Base-by-base conservation (phyloP, 2,888 invertebrate genomes). In the Plutella xylostella region DNA sequence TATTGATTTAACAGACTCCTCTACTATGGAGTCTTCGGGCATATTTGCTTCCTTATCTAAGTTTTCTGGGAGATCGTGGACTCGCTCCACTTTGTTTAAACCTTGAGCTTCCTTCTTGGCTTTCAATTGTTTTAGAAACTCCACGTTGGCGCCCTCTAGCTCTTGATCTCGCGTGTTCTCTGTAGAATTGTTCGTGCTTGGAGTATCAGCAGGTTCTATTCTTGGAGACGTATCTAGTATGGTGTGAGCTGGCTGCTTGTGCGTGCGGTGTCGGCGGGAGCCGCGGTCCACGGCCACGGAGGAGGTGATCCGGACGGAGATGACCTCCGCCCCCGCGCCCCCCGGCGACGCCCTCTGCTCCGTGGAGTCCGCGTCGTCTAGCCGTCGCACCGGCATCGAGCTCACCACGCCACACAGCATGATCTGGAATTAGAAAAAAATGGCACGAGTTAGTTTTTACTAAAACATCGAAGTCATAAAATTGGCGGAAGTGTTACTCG, bases 221-320 rank as follows among this genome's bases (percentile, higher is more conserved):
- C n/a, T n/a, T n/a, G n/a, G n/a, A n/a, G n/a, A n/a, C n/a, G n/a
- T n/a, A n/a, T n/a, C n/a, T n/a, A n/a, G n/a, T 25, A n/a, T n/a
- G 12, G 14, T 22, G 17, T 25, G 7, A 19, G 17, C 11, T 7
- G 18, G 15, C 4, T 25, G 7, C 14, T 20, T 21, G 15, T 22
- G 20, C 21, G n/a, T 38, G 41, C 12, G 41, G 28, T 41, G 28
- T 14, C 15, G 18, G 22, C 25, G 7, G 31, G 63, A 71, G 45
- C 85, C 80, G 45, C 87, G 79, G 2, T 84, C 87, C 4, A 88
- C 79, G 43, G 86, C 87, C 14, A 88, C 85, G 6, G 87, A 86
- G 7, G 88, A 88, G 5, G 87, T 87, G 45, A 88, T 86, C 58
- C 88, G 80, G 35, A 88, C 86, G 30, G 82, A 80, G 60, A 83